phyloP scores from a whole-genome alignment of 2,888 invertebrate species.

The Macrophya annulata region DNA sequence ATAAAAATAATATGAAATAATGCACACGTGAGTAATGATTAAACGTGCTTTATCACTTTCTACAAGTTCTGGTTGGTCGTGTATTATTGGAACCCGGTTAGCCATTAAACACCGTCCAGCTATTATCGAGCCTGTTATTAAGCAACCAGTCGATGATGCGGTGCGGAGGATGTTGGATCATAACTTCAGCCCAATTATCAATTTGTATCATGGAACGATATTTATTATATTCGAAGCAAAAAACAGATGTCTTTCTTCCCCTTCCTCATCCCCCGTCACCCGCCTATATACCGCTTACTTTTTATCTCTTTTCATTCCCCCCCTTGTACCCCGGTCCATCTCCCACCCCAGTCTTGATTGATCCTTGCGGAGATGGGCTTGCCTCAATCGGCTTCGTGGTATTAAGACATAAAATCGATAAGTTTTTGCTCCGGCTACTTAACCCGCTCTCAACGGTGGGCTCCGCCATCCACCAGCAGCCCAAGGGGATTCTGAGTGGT shows the following conservation, averaged over 20 bases:
- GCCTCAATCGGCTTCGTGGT: constrained; percentile 61
- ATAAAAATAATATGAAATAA: neutral
- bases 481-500: constrained; percentile 55
- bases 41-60: constrained; percentile 31
- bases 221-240: constrained; percentile 63
- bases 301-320: neutral
- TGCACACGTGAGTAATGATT: neutral
- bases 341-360: constrained; percentile 34
- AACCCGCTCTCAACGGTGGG: constrained; percentile 58
- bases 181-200: constrained; percentile 64
- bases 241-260: constrained; percentile 58
- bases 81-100: neutral
- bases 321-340: neutral
- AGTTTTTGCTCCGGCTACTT: constrained; percentile 67
- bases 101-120: constrained; percentile 43
- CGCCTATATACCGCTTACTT: neutral
- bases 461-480: constrained; percentile 23
- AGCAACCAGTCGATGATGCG: constrained; percentile 30
- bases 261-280: constrained; percentile 36
- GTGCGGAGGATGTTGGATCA: neutral
- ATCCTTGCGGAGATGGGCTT: constrained; percentile 47
- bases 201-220: constrained; percentile 67
- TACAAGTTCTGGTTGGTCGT: constrained; percentile 13
- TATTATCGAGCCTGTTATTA: constrained; percentile 51
- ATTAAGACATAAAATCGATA: constrained; percentile 71